Base-by-base conservation (phyloP, 2,888 invertebrate species). In the Drosophila imparisetae region DNA sequence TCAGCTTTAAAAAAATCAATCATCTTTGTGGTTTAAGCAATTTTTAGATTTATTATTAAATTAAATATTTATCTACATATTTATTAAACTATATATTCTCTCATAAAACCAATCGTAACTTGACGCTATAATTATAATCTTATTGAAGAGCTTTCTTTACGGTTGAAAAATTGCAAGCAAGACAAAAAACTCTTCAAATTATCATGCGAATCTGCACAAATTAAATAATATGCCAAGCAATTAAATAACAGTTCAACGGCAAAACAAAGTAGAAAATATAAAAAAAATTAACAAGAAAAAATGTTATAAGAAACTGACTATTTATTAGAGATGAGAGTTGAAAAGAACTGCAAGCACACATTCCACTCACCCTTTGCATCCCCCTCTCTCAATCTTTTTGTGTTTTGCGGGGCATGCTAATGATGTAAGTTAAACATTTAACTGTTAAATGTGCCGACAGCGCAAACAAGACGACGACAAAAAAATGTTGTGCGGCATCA, bases 401-500 rank as follows among this genome's bases (percentile, higher is more conserved):
- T 40, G 21, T 66, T 66, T 66, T 66, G 66, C 64, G 65, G 54
- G 69, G 68, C 66, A 90, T 90, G 83, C 83, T 87, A 90, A 90
- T 90, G 89, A 90, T 90, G 88, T 82, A 87, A 87, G 85, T 78
- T 75, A 87, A 75, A 50, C 83, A 79, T 89, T 87, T 89, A 90
- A 90, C 90, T 80, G 86, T 86, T 86, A 81, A 86, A 72, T 72
- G 69, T 67, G 80, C 87, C 90, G 80, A 75, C 73, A 90, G 90
- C 81, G 60, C 73, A 78, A 78, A 80, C 77, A 65, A 74, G 71
- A 59, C 48, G 72, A 63, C 66, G 57, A 21, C 30, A 53, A 63
- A 57, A 54, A 61, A 66, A 52, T 32, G 18, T 72, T 36, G 21
- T 77, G 73, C 66, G 68, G 60, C 80, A 73, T 57, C 80, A 71